These are phyloP conservation scores for Zygothrica quintamaculata DNA, from an alignment of 2,888 invertebrate species.

Conservation along the genomic window DNA sequence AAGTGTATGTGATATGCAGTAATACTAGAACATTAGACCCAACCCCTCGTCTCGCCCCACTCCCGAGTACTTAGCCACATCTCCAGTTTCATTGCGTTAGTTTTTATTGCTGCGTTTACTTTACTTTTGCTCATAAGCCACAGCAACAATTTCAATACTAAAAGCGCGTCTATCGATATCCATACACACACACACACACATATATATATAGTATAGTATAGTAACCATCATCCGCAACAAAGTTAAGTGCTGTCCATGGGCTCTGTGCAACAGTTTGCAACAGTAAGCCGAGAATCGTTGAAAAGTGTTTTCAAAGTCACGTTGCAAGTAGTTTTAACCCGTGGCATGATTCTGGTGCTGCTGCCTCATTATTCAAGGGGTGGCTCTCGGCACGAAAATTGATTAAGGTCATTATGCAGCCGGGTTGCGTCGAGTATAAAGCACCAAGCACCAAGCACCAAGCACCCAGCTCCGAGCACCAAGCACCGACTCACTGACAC, in stretches of 20 bases:
- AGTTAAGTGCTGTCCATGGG: conserved; percentile 55
- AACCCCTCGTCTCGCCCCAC: no score
- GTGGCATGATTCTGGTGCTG: neutral
- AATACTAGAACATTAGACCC: neutral
- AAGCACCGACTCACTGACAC: conserved; percentile 64
- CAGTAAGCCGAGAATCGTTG: conserved; percentile 23
- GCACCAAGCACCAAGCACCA: neutral
- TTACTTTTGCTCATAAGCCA: conserved; percentile 45
- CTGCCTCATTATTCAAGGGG: conserved; percentile 36
- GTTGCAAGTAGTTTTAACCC: conserved; percentile 22
- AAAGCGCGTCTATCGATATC: conserved; percentile 56
- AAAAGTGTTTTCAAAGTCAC: conserved; percentile 45
- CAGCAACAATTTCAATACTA: conserved; percentile 47
- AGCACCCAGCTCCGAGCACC: conserved; percentile 15
- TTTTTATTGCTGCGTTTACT: conserved; percentile 71
- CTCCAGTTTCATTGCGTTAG: conserved; percentile 63
- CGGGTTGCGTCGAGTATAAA: conserved; percentile 48
- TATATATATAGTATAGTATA: conserved; percentile 3
- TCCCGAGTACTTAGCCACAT: conserved; percentile 44
- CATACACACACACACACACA: conserved; percentile 10
- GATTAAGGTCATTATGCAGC: conserved; percentile 80
- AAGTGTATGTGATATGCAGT: neutral
- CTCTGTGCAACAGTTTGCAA: conserved; percentile 70
- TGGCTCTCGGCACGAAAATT: conserved; percentile 59
- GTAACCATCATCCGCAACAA: conserved; percentile 37